Evolutionary conservation across 1,140 invertebrate genomes (phyloP).

Genomic region (Mylabris phalerata): DNA sequence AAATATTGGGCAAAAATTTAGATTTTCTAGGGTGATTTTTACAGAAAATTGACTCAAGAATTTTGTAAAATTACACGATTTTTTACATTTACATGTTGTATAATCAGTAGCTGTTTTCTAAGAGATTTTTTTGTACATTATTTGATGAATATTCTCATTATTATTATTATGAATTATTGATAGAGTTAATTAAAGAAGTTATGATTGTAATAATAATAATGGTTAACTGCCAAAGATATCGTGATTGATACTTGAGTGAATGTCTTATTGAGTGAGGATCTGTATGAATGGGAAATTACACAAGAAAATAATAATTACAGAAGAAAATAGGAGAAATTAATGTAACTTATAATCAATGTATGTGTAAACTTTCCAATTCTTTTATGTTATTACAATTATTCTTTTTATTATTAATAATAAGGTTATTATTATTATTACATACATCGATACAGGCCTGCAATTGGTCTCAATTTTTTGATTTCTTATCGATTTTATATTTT

Average conservation of each 20-base stretch:
- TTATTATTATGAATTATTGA: not conserved
- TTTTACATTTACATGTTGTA: slow-evolving; percentile 2
- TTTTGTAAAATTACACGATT: slow-evolving; percentile 12
- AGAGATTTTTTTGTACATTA: not conserved
- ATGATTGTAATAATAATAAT: slow-evolving; percentile 14
- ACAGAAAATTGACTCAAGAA: slow-evolving; percentile 9
- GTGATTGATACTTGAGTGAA: slow-evolving; percentile 14
- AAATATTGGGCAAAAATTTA: slow-evolving; percentile 6
- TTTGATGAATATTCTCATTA: not conserved
- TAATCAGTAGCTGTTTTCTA: too few species aligned
- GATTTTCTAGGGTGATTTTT: slow-evolving; percentile 14
- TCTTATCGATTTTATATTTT: slow-evolving; percentile 2
- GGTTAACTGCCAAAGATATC: slow-evolving; percentile 26
- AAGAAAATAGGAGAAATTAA: not conserved
- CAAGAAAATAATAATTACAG: too few species aligned
- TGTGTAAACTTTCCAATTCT: slow-evolving; percentile 6
- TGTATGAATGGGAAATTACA: not conserved
- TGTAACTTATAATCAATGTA: slow-evolving; percentile 18
- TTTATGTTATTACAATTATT: not conserved
- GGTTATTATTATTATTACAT: not conserved
- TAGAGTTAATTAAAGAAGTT: not conserved
- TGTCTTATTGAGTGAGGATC: slow-evolving; percentile 9
- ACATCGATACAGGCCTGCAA: slow-evolving; percentile 20
- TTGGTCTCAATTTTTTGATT: slow-evolving; percentile 2
- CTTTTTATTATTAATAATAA: too few species aligned